Base-by-base conservation (phyloP, 2,113 vertebrate species). In the Rhabdomys dilectus region DNA sequence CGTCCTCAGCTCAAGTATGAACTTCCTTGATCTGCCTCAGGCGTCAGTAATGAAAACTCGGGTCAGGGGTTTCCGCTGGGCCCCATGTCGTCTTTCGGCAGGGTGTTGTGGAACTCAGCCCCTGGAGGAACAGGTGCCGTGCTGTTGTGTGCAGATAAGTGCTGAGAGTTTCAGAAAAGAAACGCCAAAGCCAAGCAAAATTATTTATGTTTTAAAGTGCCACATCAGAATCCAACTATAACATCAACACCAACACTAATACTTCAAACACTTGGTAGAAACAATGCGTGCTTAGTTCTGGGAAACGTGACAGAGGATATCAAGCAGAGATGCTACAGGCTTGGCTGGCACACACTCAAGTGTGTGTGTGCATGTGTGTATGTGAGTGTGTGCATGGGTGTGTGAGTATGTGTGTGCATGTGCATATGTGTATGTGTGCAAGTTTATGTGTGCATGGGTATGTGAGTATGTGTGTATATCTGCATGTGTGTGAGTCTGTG, bases 101-200 rank as follows among this genome's bases (percentile, higher is more conserved):
- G 92, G 89, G 72, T 16, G 6, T 84, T 94, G 5, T 80, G 91
- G 93, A 95, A 97, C 77, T 89, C 64, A 72, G 22, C 51, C 42
- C 87, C 1, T 76, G 93, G 92, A 93, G 95, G 89, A 84, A 2
- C 48, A 26, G 31, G 60, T 31, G 58, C 80, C 70, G 31, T 21
- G 91, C 94, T 91, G 42, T 97, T 97, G 94, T 17, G 88, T 36
- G 56, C 93, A 97, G 96, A 97, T 92, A 97, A 97, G 94, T 97
- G 77, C 93, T 21, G 93, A 95, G 97, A 66, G 88, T 10, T 81
- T 93, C 87, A 80, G 94, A 95, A 93, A 97, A 95, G 93, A 97
- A 97, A 92, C 1, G 7, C 34, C 16, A 56, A 66, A 91, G 93
- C 97, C 94, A 88, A 84, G 97, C 88, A 60, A 93, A 62, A 89